Evolutionary conservation across 2,113 vertebrate species (phyloP).

Genomic region (Pluvianellus socialis): DNA sequence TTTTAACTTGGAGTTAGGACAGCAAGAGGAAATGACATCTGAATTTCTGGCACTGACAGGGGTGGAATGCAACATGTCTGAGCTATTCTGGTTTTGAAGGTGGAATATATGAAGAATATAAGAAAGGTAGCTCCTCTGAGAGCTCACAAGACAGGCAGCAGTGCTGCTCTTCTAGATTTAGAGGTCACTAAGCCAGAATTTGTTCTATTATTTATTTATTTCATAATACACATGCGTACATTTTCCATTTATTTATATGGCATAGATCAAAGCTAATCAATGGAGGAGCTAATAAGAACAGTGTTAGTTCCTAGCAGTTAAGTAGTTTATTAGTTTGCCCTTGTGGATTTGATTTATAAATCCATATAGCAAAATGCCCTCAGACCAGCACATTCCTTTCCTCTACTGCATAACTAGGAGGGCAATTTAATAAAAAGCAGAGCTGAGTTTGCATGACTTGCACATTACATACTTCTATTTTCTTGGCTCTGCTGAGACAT

Average conservation of each 20-base stretch:
- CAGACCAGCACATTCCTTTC: slow-evolving; percentile 56
- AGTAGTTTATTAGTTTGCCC: slow-evolving; percentile 52
- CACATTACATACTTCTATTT: slow-evolving; percentile 43
- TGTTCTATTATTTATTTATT: slow-evolving; percentile 16
- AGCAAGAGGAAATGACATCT: not conserved
- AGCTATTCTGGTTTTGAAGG: not conserved
- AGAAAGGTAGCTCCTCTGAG: not conserved
- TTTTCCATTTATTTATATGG: slow-evolving; percentile 7
- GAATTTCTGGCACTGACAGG: not conserved
- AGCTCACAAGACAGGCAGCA: not conserved
- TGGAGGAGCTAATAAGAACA: slow-evolving; percentile 20
- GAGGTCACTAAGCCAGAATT: not conserved
- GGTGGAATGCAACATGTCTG: not conserved
- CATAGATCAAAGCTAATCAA: slow-evolving; percentile 57
- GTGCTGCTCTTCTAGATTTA: not conserved
- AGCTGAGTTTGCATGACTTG: slow-evolving; percentile 60
- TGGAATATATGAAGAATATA: not conserved
- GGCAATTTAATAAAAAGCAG: slow-evolving; percentile 61
- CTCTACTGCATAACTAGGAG: slow-evolving; percentile 39
- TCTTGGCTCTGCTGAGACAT: slow-evolving; percentile 36
- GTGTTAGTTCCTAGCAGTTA: slow-evolving; percentile 24
- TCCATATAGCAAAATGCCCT: slow-evolving; percentile 44
- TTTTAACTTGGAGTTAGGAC: not conserved
- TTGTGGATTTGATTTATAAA: slow-evolving; percentile 63
- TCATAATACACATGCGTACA: not conserved